These are phyloP conservation scores for Melierax canorus DNA, from an alignment of 2,113 vertebrate species.

Conservation along the genomic window DNA sequence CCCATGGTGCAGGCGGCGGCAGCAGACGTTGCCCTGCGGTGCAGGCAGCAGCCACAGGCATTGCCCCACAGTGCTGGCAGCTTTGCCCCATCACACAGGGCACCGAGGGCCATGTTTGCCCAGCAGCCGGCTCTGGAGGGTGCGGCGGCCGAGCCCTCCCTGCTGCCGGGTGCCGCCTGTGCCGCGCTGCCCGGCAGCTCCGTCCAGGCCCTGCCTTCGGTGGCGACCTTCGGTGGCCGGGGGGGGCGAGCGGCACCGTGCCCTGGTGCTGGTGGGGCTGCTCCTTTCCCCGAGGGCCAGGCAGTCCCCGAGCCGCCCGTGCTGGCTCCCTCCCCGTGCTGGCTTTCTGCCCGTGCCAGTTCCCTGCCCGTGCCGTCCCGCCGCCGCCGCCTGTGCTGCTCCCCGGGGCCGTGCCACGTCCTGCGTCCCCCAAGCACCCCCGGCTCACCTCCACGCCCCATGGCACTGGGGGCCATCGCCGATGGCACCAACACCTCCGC, in stretches of 20 bases:
- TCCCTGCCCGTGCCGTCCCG: neutral
- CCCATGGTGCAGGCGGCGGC: neutral
- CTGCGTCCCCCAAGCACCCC: too few species aligned
- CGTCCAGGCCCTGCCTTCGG: neutral
- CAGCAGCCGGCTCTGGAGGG: neutral
- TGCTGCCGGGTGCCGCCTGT: neutral
- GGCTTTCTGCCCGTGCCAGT: neutral
- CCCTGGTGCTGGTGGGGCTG: neutral
- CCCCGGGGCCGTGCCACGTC: neutral
- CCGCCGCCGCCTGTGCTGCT: neutral
- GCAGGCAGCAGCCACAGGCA: neutral
- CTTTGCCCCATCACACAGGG: neutral
- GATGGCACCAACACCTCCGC: neutral
- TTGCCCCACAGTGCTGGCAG: neutral
- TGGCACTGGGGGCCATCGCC: neutral
- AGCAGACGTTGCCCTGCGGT: neutral
- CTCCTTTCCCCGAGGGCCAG: neutral
- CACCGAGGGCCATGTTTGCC: neutral
- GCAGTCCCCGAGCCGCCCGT: too few species aligned
- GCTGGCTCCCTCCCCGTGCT: neutral
- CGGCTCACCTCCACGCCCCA: neutral
- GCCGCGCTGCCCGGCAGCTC: neutral
- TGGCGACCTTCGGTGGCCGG: neutral
- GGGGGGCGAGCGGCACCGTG: neutral
- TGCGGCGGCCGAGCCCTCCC: neutral